Evolutionary conservation across 2,888 invertebrate species (phyloP).

Genomic region (Mayetiola destructor): DNA sequence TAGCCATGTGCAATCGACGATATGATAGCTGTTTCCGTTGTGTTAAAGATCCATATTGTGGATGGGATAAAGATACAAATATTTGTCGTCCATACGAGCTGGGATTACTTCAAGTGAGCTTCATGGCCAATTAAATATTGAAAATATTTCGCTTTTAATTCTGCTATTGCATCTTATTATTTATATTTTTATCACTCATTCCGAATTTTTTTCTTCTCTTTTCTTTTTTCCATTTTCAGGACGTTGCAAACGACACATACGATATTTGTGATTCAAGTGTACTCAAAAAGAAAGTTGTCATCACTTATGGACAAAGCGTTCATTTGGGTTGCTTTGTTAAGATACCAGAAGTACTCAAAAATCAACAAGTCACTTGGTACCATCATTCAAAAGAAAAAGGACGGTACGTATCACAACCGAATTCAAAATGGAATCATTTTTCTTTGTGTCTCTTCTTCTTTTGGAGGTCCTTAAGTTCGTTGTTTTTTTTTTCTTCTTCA

Average conservation of each 20-base stretch:
- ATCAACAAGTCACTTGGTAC: slow-evolving; percentile 72
- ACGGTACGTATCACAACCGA: slow-evolving; percentile 40
- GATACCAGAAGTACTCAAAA: slow-evolving; percentile 71
- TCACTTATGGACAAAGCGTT: slow-evolving; percentile 85
- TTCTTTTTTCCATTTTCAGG: slow-evolving; percentile 55
- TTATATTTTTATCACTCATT: slow-evolving; percentile 18
- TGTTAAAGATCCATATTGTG: slow-evolving; percentile 90
- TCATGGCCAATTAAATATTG: slow-evolving; percentile 3
- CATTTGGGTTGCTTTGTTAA: slow-evolving; percentile 83
- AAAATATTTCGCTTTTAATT: not conserved
- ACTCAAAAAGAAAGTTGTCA: slow-evolving; percentile 72
- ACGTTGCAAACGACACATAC: slow-evolving; percentile 79
- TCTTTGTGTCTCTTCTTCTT: not conserved
- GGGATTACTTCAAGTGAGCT: slow-evolving; percentile 43
- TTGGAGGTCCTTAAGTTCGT: not conserved
- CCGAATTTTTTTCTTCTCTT: slow-evolving; percentile 11
- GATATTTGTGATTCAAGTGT: slow-evolving; percentile 83
- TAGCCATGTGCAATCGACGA: slow-evolving; percentile 77
- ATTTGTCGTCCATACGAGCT: slow-evolving; percentile 76
- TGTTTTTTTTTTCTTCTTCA: not conserved
- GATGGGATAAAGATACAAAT: slow-evolving; percentile 83
- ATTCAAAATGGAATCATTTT: not conserved
- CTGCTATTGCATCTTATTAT: not conserved
- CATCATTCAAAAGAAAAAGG: slow-evolving; percentile 82
- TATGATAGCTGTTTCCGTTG: slow-evolving; percentile 88